These are phyloP conservation scores for Cliona cf. orientalis DNA, from an alignment of 37 sponge, comb jelly and placozoan species.

Conservation along the genomic window DNA sequence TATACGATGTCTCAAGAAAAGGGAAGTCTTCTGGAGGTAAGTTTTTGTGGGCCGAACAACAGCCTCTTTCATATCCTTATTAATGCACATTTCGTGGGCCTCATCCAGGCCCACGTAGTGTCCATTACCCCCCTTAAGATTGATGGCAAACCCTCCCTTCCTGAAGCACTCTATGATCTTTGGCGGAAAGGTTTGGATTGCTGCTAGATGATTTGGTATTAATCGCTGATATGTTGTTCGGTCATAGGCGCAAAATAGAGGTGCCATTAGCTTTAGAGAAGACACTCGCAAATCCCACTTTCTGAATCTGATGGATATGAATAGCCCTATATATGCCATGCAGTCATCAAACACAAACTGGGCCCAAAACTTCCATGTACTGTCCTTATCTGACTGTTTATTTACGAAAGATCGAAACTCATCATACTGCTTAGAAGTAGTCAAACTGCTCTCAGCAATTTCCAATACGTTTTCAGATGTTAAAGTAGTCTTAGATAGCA, in stretches of 20 bases:
- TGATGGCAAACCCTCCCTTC: slow-evolving; percentile 9
- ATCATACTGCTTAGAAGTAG: not conserved
- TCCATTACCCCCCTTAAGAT: not conserved
- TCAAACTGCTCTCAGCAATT: too few species aligned
- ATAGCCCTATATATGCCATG: slow-evolving; percentile 12
- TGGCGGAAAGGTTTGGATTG: slow-evolving; percentile 7
- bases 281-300: slow-evolving; percentile 24
- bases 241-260: slow-evolving; percentile 27
- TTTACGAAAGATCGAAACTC: not conserved
- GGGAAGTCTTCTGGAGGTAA: slow-evolving; percentile 44
- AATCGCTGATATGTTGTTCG: slow-evolving; percentile 14
- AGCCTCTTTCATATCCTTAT: slow-evolving; percentile 31
- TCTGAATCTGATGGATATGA: not conserved
- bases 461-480: too few species aligned
- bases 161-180: not conserved
- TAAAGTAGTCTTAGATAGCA: too few species aligned
- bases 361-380: slow-evolving; percentile 40
- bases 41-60: slow-evolving; percentile 17
- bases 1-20: slow-evolving; percentile 41
- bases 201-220: slow-evolving; percentile 23
- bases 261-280: slow-evolving; percentile 12
- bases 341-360: slow-evolving; percentile 14
- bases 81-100: slow-evolving; percentile 37
- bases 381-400: not conserved
- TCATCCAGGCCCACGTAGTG: slow-evolving; percentile 27